Conservation (phyloP, 2,113 vertebrate species). For the Gulo gulo region DNA sequence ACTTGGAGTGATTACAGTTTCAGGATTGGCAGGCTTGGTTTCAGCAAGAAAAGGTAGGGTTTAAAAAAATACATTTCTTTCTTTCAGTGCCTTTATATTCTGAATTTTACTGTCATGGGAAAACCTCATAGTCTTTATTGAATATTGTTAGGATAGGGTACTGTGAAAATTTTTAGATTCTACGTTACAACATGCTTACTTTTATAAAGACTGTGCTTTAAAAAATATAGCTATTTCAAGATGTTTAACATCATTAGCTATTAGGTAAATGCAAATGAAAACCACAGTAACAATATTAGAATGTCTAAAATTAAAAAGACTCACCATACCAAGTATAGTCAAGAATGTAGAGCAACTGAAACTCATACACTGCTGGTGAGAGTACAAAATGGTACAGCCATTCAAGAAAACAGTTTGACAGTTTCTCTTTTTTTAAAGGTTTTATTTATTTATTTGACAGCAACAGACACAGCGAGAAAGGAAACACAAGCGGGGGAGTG, state of each 20-base stretch:
- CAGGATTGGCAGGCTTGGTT: too few relatives aligned
- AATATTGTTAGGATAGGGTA: not conserved
- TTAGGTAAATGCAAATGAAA: conserved; percentile 12
- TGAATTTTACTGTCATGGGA: not conserved
- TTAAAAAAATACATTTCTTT: not conserved
- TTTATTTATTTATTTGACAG: too few relatives aligned
- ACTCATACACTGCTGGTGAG: not conserved
- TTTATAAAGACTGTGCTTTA: conserved; percentile 12
- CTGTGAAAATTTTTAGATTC: not conserved
- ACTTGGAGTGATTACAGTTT: too few relatives aligned
- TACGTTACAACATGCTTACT: not conserved
- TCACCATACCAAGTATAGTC: not conserved
- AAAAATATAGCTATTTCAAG: not conserved
- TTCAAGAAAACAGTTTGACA: not conserved
- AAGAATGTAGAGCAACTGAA: not conserved
- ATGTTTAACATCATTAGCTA: not conserved
- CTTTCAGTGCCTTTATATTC: not conserved
- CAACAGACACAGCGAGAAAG: too few relatives aligned
- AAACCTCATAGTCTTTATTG: conserved; percentile 13
- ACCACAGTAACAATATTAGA: not conserved
- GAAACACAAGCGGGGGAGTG: too few relatives aligned
- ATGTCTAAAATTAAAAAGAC: not conserved
- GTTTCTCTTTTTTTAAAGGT: not conserved
- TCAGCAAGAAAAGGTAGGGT: conserved; percentile 78
- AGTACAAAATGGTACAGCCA: not conserved